A percentile compares a stretch with the other conserved stretches of the same genome.
These are phyloP conservation scores for Palythoa grandis DNA, from an alignment of 92 coral and sea anemone genomes.

Conservation along the genomic window DNA sequence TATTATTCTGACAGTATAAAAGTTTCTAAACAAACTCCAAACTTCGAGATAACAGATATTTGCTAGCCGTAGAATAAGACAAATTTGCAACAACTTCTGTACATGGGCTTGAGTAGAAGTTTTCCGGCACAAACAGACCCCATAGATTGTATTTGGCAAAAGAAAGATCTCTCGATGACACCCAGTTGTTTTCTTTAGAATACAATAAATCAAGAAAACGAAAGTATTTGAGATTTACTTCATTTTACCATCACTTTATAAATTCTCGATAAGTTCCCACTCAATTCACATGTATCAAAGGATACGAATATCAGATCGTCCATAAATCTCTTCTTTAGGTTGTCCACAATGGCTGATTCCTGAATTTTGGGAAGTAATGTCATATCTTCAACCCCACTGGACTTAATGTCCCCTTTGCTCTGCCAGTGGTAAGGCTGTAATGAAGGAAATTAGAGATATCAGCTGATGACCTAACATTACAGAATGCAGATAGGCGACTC, in stretches of 20 bases:
- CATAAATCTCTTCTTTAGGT: constrained; percentile 94
- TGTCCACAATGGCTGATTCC: constrained; percentile 96
- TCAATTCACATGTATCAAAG: constrained; percentile 37
- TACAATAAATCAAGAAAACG: not conserved
- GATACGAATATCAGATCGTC: constrained; percentile 99
- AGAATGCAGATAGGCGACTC: not conserved
- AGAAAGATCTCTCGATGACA: not conserved
- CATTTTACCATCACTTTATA: not conserved
- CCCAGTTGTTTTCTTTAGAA: not conserved
- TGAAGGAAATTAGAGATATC: constrained; percentile 20
- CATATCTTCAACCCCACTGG: constrained; percentile 99
- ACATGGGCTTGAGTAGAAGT: not conserved
- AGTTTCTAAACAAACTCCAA: constrained; percentile 4
- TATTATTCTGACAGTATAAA: not conserved
- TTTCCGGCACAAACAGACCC: not conserved
- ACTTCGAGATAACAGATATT: not conserved
- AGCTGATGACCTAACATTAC: constrained; percentile 11
- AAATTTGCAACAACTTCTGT: not conserved
- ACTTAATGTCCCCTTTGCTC: constrained; percentile 95
- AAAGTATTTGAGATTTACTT: not conserved
- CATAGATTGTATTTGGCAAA: not conserved
- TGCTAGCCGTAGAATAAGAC: not conserved
- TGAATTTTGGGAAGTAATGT: constrained; percentile 96
- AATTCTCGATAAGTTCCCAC: not conserved
- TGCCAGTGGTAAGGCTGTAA: constrained; percentile 98